phyloP scores from a whole-genome alignment of 2,797 vertebrate species.

The Pangasius krempfi region DNA sequence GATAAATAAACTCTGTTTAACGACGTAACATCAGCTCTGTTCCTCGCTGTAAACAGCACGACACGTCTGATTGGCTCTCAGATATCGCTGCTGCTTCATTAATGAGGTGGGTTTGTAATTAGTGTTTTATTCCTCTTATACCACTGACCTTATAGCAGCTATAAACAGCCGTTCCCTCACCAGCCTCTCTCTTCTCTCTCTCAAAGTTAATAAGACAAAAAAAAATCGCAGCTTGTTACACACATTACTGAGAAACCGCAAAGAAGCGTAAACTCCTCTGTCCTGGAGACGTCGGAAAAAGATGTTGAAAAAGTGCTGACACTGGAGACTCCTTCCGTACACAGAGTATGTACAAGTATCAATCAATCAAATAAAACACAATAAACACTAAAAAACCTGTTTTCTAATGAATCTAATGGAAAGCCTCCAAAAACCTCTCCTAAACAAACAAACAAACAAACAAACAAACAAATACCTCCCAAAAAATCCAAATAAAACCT shows the following conservation, averaged over 20 bases:
- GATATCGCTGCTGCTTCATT: neutral
- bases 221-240: neutral
- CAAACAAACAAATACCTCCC: neutral
- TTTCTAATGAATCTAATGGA: neutral
- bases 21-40: too few species aligned
- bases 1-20: conserved; percentile 27
- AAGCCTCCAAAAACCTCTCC: neutral
- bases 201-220: neutral
- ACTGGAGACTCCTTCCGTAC: too few species aligned
- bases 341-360: too few species aligned
- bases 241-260: neutral
- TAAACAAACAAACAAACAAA: neutral
- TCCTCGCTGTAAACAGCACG: neutral
- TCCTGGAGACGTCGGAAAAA: too few species aligned
- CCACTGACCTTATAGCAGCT: neutral
- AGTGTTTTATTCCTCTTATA: neutral
- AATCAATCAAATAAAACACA: neutral
- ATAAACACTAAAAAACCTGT: neutral
- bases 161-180: neutral
- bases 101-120: neutral
- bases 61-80: neutral
- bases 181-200: neutral
- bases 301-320: too few species aligned
- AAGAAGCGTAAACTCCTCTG: too few species aligned
- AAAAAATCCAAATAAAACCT: neutral